These are phyloP conservation scores for Pseudopleuronectes americanus DNA, from an alignment of 2,797 vertebrate species.

Conservation along the genomic window DNA sequence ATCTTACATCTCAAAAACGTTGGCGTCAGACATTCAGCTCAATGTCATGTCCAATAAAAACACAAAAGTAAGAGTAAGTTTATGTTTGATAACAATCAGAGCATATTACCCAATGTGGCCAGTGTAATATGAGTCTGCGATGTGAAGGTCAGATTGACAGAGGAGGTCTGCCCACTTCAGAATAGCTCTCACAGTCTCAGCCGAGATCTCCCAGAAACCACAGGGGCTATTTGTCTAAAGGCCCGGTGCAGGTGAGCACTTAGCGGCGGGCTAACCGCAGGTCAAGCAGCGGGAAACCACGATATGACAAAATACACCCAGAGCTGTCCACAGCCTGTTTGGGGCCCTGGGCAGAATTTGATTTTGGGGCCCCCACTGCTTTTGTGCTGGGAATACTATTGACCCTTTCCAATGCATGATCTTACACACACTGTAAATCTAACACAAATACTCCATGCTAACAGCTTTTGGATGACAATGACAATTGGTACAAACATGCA, in stretches of 20 bases:
- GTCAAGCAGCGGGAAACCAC: slow-evolving; percentile 43
- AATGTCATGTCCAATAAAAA: slow-evolving; percentile 42
- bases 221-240: slow-evolving; percentile 40
- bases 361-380: no score
- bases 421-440: no score
- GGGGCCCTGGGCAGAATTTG: no score
- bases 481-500: not conserved
- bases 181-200: slow-evolving; percentile 52
- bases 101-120: not conserved
- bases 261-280: slow-evolving; percentile 33
- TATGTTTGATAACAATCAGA: slow-evolving; percentile 16
- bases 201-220: slow-evolving; percentile 31
- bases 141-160: slow-evolving; percentile 36
- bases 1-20: slow-evolving; percentile 1
- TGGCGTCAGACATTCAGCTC: slow-evolving; percentile 16
- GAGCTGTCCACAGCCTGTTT: no score
- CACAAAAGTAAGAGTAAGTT: slow-evolving; percentile 6
- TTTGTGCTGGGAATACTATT: no score
- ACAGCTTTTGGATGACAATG: not conserved
- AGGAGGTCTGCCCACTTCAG: slow-evolving; percentile 47
- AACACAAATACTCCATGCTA: not conserved
- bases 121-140: slow-evolving; percentile 25
- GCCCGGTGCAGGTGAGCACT: slow-evolving; percentile 46
- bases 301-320: slow-evolving; percentile 14
- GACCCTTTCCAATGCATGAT: no score